These are phyloP conservation scores for Dynastes hyllus DNA, from an alignment of 2,888 invertebrate genomes.

Conservation along the genomic window DNA sequence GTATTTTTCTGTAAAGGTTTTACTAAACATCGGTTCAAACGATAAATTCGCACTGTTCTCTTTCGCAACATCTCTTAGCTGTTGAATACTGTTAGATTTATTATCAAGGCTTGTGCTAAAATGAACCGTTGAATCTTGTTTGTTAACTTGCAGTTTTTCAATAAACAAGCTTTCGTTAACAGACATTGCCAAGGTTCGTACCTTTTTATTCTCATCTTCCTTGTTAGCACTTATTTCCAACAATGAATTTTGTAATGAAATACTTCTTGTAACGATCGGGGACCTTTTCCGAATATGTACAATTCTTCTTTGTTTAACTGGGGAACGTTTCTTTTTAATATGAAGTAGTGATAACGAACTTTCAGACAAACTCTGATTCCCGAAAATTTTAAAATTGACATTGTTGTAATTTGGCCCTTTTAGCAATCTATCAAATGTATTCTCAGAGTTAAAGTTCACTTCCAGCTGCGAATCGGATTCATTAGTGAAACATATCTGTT, in stretches of 20 bases:
- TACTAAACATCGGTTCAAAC: conserved; percentile 36
- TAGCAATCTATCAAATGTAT: conserved; percentile 34
- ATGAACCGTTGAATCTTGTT: not conserved
- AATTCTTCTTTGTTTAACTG: not conserved
- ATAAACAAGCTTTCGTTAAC: conserved; percentile 40
- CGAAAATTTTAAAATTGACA: not conserved
- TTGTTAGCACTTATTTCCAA: not conserved
- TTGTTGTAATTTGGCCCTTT: conserved; percentile 20
- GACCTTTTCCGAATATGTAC: not conserved
- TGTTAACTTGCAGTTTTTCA: conserved; percentile 24
- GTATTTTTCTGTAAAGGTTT: conserved; percentile 33
- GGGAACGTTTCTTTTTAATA: not conserved
- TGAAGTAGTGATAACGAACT: not conserved
- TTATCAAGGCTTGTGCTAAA: not conserved
- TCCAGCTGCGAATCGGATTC: conserved; percentile 17
- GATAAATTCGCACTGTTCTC: conserved; percentile 11
- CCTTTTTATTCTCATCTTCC: not conserved
- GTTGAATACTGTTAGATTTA: not conserved
- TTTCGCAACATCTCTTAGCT: not conserved
- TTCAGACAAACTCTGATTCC: not conserved
- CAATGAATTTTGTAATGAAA: conserved; percentile 14
- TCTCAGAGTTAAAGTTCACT: conserved; percentile 1
- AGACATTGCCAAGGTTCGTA: conserved; percentile 21
- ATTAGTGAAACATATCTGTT: not conserved
- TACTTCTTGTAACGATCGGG: conserved; percentile 25